These are phyloP conservation scores for Harpalus rubripes DNA, from an alignment of 2,888 invertebrate genomes.

Conservation along the genomic window DNA sequence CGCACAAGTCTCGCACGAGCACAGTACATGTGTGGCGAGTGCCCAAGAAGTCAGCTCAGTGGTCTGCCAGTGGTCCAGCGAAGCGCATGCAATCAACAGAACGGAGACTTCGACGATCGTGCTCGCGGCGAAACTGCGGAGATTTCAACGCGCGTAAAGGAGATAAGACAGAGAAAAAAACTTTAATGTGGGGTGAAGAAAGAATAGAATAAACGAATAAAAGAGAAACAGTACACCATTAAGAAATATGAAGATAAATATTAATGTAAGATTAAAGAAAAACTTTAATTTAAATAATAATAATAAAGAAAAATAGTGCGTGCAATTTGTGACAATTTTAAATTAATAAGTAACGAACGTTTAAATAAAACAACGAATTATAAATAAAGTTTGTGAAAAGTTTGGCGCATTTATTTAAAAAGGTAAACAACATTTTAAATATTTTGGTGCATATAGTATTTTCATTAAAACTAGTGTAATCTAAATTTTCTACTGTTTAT, in stretches of 20 bases:
- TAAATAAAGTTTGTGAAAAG: no score
- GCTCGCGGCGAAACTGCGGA: neutral
- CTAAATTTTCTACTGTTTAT: no score
- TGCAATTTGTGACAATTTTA: neutral
- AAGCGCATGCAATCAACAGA: neutral
- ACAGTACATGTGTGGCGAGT: constrained; percentile 47
- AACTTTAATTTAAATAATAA: neutral
- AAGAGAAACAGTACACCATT: neutral
- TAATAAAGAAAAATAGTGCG: neutral
- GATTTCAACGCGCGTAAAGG: constrained; percentile 8
- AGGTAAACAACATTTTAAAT: no score
- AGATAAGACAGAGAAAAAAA: neutral
- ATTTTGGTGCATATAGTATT: no score
- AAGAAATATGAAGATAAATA: neutral
- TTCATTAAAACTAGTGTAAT: no score
- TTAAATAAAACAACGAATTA: no score
- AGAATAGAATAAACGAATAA: neutral
- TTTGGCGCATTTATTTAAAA: no score
- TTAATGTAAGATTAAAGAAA: neutral
- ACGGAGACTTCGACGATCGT: neutral
- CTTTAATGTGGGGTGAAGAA: neutral
- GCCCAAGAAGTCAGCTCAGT: constrained; percentile 24
- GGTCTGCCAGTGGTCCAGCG: constrained; percentile 54
- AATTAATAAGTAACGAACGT: neutral
- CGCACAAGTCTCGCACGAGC: constrained; percentile 17